These are phyloP conservation scores for Ptiloglossa arizonensis DNA, from an alignment of 1,140 invertebrate species.

Conservation along the genomic window DNA sequence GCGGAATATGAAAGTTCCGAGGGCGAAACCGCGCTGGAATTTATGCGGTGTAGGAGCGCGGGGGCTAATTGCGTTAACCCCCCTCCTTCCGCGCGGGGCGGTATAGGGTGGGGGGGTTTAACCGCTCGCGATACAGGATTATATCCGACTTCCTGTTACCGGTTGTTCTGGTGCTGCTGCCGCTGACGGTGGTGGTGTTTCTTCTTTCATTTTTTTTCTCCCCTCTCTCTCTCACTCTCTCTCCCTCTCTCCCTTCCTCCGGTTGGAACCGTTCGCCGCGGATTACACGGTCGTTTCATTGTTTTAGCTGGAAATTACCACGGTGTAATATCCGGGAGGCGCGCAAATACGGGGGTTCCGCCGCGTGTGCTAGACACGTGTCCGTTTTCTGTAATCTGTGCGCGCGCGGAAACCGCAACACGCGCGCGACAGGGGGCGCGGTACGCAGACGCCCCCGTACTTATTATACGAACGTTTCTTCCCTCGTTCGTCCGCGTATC, in stretches of 20 bases:
- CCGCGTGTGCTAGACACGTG: constrained; percentile 33
- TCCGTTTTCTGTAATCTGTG: constrained; percentile 40
- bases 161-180: too few relatives aligned
- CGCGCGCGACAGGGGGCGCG: not conserved
- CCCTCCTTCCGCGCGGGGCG: too few relatives aligned
- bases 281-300: constrained; percentile 33
- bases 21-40: not conserved
- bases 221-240: too few relatives aligned
- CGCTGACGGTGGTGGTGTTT: too few relatives aligned
- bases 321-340: constrained; percentile 24
- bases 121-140: constrained; percentile 3
- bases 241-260: too few relatives aligned
- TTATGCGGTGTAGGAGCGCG: constrained; percentile 38
- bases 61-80: constrained; percentile 42
- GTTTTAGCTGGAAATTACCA: constrained; percentile 16
- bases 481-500: not conserved
- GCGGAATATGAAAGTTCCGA: constrained; percentile 37
- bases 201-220: constrained; percentile 1
- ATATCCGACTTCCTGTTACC: constrained; percentile 10
- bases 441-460: too few relatives aligned
- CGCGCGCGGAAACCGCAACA: constrained; percentile 21
- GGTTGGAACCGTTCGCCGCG: constrained; percentile 1
- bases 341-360: not conserved
- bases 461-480: not conserved
- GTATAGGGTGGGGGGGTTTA: not conserved